phyloP scores from a whole-genome alignment of 64 coral and sea anemone species.

The Montipora foliosa region DNA sequence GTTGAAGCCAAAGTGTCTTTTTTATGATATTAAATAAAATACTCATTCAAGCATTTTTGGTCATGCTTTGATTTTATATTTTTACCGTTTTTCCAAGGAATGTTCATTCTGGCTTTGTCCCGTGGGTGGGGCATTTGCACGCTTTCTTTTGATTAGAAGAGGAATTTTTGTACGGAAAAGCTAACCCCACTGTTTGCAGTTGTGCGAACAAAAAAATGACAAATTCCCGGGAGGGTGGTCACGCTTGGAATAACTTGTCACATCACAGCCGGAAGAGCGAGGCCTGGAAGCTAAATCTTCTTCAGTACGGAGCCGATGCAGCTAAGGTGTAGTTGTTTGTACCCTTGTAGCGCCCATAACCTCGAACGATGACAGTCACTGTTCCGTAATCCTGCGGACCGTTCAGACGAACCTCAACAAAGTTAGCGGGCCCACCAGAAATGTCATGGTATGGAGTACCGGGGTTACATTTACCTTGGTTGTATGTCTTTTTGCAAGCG shows the following conservation, averaged over 20 bases:
- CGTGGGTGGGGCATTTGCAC: neutral
- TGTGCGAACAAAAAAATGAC: neutral
- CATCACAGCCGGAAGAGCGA: neutral
- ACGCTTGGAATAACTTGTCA: neutral
- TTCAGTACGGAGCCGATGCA: slow-evolving; percentile 20
- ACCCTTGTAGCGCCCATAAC: neutral
- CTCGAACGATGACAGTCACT: slow-evolving; percentile 28
- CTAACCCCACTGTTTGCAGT: neutral
- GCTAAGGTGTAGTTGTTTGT: neutral
- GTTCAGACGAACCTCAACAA: slow-evolving; percentile 8
- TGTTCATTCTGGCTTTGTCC: neutral
- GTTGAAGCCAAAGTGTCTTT: neutral
- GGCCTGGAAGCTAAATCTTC: neutral
- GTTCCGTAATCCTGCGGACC: slow-evolving; percentile 53
- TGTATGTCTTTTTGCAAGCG: slow-evolving; percentile 47
- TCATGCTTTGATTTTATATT: neutral
- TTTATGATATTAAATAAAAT: neutral
- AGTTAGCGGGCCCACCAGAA: slow-evolving; percentile 37
- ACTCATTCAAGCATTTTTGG: neutral
- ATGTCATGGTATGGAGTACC: slow-evolving; percentile 3
- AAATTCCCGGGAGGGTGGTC: neutral
- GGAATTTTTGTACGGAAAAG: neutral
- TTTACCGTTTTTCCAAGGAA: neutral
- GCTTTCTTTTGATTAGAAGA: neutral
- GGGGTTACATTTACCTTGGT: slow-evolving; percentile 1